These are phyloP conservation scores for Callaeas wilsoni DNA, from an alignment of 2,113 vertebrate species.

Conservation along the genomic window DNA sequence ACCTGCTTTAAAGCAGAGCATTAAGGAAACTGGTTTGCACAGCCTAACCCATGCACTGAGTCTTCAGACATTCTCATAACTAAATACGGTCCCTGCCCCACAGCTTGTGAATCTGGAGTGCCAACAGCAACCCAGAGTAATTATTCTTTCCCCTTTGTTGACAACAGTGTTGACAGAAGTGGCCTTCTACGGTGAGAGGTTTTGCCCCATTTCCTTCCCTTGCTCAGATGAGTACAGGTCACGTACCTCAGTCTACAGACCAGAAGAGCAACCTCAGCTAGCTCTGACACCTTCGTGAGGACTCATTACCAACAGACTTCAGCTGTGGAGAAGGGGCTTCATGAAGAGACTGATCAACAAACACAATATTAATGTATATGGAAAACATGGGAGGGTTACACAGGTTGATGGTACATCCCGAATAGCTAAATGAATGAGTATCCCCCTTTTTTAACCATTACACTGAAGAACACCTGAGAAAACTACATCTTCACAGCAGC, in stretches of 20 bases:
- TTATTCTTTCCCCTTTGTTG: conserved; percentile 1
- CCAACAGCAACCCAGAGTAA: conserved; percentile 28
- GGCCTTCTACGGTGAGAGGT: neutral
- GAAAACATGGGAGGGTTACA: neutral
- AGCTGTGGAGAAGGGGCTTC: neutral
- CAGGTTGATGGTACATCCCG: neutral
- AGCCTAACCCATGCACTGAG: neutral
- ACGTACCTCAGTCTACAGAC: neutral
- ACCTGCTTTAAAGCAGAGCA: neutral
- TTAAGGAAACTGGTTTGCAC: neutral
- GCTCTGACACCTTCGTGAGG: neutral
- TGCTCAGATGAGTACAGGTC: neutral
- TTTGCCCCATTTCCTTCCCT: neutral
- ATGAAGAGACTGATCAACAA: neutral
- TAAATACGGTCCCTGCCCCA: neutral
- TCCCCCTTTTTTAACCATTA: neutral
- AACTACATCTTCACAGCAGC: neutral
- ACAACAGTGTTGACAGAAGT: neutral
- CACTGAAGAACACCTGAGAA: neutral
- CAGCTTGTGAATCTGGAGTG: neutral
- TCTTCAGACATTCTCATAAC: neutral
- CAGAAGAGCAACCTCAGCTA: neutral
- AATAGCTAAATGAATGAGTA: neutral
- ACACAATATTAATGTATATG: neutral
- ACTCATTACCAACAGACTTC: neutral